A percentile compares a stretch with the other conserved stretches of the same genome.
These are phyloP conservation scores for Monopterus albus DNA, from an alignment of 2,113 vertebrate genomes.

Conservation along the genomic window DNA sequence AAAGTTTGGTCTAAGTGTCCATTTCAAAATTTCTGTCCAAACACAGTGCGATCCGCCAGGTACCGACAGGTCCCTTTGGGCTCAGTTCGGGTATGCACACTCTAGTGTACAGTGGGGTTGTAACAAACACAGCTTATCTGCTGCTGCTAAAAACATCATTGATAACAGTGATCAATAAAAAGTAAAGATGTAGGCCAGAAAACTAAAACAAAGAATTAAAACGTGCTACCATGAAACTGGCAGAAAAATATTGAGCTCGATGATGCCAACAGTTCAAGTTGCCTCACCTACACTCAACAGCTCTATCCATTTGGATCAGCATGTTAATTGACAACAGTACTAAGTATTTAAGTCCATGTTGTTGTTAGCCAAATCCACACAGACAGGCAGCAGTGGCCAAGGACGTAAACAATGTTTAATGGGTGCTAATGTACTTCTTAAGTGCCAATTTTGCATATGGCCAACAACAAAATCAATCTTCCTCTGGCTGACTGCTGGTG, in stretches of 20 bases:
- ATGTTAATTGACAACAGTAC: conserved; percentile 68
- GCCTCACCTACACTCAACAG: conserved; percentile 57
- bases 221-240: too few relatives aligned
- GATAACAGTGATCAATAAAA: too few relatives aligned
- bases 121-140: too few relatives aligned
- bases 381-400: conserved; percentile 40
- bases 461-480: conserved; percentile 72
- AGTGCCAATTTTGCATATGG: conserved; percentile 71
- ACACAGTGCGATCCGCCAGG: too few relatives aligned
- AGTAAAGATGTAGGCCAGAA: too few relatives aligned
- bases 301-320: conserved; percentile 64
- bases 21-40: too few relatives aligned
- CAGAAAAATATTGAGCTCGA: conserved; percentile 20
- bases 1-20: too few relatives aligned
- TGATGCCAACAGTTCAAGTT: conserved; percentile 38
- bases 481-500: conserved; percentile 52
- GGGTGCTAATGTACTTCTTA: conserved; percentile 77
- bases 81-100: too few relatives aligned
- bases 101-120: too few relatives aligned
- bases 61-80: too few relatives aligned
- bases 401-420: conserved; percentile 78
- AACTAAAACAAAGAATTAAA: too few relatives aligned
- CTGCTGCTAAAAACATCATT: too few relatives aligned
- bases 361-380: conserved; percentile 58
- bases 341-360: conserved; percentile 69